These are phyloP conservation scores for Oreochromis niloticus DNA, from an alignment of 2,113 vertebrate genomes.

Conservation along the genomic window DNA sequence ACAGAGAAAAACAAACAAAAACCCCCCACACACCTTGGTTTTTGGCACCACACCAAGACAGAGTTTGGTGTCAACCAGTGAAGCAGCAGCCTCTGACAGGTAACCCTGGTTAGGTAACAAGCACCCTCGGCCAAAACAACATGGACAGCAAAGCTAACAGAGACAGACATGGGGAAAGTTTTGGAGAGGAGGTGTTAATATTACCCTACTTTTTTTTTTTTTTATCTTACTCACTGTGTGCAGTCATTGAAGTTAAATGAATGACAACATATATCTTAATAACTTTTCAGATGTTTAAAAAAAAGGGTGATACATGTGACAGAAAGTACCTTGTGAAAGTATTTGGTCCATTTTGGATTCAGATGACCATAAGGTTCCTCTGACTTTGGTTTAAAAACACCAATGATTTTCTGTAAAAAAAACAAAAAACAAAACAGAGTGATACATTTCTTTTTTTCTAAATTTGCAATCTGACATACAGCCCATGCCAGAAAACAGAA, in stretches of 20 bases:
- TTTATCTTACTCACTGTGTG: not conserved
- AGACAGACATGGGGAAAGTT: not conserved
- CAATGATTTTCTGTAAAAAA: constrained; percentile 82
- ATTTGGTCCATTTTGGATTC: constrained; percentile 99
- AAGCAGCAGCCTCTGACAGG: constrained; percentile 93
- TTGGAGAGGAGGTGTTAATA: not conserved
- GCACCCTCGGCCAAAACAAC: constrained; percentile 96
- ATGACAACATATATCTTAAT: not conserved
- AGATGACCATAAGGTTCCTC: constrained; percentile 98
- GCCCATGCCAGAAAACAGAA: rapidly evolving
- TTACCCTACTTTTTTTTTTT: not conserved
- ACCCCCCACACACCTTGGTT: constrained; percentile 88
- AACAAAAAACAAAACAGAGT: not conserved
- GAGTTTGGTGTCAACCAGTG: constrained; percentile 89
- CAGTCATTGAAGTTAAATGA: not conserved
- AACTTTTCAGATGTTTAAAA: not conserved
- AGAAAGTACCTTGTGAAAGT: constrained; percentile 88
- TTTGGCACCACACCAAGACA: constrained; percentile 89
- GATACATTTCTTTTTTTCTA: not conserved
- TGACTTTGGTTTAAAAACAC: constrained; percentile 98
- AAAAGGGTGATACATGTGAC: constrained; percentile 75
- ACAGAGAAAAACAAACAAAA: not conserved
- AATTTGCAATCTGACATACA: not conserved
- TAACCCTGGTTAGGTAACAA: constrained; percentile 96
- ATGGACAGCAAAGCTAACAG: constrained; percentile 84